Base-by-base conservation (phyloP, 2,797 vertebrate species). In the Australoheros facetus region DNA sequence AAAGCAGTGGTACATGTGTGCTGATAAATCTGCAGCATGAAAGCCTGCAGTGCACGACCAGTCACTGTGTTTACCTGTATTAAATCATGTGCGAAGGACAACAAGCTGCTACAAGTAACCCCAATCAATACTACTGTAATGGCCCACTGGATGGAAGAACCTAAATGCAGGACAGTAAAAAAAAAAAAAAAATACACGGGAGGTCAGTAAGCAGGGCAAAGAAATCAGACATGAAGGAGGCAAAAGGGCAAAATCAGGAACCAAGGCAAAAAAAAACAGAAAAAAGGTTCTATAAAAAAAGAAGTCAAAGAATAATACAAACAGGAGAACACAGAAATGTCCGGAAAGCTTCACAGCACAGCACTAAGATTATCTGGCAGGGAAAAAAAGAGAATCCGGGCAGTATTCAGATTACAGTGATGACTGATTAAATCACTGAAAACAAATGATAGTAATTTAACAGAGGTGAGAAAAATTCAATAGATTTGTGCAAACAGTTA, bases 1-100 rank as follows among this genome's bases (percentile, higher is more conserved):
- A 57, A 30, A 21, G 28, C 37, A 56, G 58, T 39, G 59, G 57
- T 75, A n/a, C 2, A 4, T 53, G n/a, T 14, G 58, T 69, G 14
- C 19, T 56, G 23, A 55, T 45, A 56, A 66, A 66, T 64, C 23
- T 75, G n/a, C 53, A 54, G 32, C 12, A 60, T 45, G 34, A 51
- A 57, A 78, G 64, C 56, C 51, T 59, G 56, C 42, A 70, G 54
- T 39, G 34, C 64, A 58, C 7, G 3, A n/a, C 30, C 19, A 8
- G 32, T 54, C 28, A 32, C 21, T 51, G 12, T 28, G 11, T 71
- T 60, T 56, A 55, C 73, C 56, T 71, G 62, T 48, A n/a, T 54
- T 56, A 54, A 71, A 71, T 75, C 57, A 76, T 62, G 56, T 56
- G 59, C 54, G 34, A 69, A 71, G 56, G 64, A 56, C 64, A 71